Conservation (phyloP, 30 jellyfish, hydroid and myxozoan species). For the Aurelia sp. region DNA sequence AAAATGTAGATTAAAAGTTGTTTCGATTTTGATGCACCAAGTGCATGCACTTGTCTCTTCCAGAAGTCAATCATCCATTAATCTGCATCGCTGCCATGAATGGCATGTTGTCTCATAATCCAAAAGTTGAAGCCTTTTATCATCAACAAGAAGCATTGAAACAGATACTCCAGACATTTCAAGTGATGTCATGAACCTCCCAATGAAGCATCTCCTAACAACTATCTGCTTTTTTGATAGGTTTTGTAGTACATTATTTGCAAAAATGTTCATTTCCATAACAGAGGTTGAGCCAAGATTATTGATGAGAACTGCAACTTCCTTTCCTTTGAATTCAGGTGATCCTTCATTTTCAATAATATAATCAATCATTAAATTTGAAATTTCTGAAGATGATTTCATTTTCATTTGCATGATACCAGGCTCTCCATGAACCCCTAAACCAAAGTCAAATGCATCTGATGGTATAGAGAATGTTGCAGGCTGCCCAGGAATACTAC, state of each 20-base stretch:
- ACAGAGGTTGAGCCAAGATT: constrained; percentile 92
- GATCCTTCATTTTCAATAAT: constrained; percentile 55
- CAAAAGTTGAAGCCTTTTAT: constrained; percentile 38
- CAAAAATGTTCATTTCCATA: constrained; percentile 77
- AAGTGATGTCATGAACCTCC: constrained; percentile 90
- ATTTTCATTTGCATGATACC: constrained; percentile 83
- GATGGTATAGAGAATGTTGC: constrained; percentile 81
- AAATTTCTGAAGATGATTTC: constrained; percentile 71
- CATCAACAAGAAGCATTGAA: constrained; percentile 55
- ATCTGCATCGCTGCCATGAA: not conserved
- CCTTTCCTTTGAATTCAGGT: constrained; percentile 56
- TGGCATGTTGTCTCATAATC: constrained; percentile 37
- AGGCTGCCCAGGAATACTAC: constrained; percentile 98
- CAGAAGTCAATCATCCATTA: no score
- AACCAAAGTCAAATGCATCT: constrained; percentile 95
- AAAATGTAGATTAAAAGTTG: no score
- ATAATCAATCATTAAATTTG: constrained; percentile 79
- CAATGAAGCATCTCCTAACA: constrained; percentile 78
- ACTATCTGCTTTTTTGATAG: not conserved
- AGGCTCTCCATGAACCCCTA: constrained; percentile 98
- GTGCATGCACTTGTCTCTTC: no score
- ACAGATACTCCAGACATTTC: constrained; percentile 98
- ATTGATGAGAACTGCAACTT: constrained; percentile 76
- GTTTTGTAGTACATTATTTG: constrained; percentile 65
- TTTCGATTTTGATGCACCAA: no score